These are phyloP conservation scores for Phrixothrix hirtus DNA, from an alignment of 2,888 invertebrate genomes.

Conservation along the genomic window DNA sequence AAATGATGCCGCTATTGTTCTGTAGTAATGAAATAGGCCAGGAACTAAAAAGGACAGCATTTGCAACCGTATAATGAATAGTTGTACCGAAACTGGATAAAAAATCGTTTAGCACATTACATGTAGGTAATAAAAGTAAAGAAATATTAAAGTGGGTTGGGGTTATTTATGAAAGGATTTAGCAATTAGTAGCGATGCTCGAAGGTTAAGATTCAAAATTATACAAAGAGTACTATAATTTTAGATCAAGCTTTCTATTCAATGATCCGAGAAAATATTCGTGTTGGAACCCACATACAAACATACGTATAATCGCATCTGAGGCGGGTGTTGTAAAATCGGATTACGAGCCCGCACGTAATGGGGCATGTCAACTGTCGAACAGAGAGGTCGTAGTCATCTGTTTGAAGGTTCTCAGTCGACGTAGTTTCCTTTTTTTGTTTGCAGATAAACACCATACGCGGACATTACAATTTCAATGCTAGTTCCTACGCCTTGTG, in stretches of 20 bases:
- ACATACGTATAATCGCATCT: constrained; percentile 23
- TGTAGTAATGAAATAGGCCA: too few relatives aligned
- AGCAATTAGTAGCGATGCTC: too few relatives aligned
- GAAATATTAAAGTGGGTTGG: too few relatives aligned
- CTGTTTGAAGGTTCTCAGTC: constrained; percentile 23
- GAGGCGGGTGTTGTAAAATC: constrained; percentile 27
- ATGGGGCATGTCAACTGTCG: constrained; percentile 31
- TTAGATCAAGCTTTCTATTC: neutral
- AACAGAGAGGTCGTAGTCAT: constrained; percentile 25
- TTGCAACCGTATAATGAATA: too few relatives aligned
- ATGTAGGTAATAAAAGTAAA: too few relatives aligned
- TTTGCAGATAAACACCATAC: constrained; percentile 16
- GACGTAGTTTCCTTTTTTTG: constrained; percentile 18
- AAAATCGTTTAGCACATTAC: too few relatives aligned
- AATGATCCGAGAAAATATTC: constrained; percentile 21
- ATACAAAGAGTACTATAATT: too few relatives aligned
- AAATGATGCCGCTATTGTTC: too few relatives aligned
- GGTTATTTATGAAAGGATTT: too few relatives aligned
- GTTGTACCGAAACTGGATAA: too few relatives aligned
- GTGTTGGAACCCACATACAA: constrained; percentile 19
- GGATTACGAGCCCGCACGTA: constrained; percentile 30
- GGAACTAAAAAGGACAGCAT: too few relatives aligned
- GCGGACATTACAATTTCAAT: constrained; percentile 12
- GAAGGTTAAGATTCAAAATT: neutral
- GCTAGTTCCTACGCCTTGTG: too few relatives aligned